Conservation (phyloP, 2,888 invertebrate species). For the Heliconius erato region DNA sequence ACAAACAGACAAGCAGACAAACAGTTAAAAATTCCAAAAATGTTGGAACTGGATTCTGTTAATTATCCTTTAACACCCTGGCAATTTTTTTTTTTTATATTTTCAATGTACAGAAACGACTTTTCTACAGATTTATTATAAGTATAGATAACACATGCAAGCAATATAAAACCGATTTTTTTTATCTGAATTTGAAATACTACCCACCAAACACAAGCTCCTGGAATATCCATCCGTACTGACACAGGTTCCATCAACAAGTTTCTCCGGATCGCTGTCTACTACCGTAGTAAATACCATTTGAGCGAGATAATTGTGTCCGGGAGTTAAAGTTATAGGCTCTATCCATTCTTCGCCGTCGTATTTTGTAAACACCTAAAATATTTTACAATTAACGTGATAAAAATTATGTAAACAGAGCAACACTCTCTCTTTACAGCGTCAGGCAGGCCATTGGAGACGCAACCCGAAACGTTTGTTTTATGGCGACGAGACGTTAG, state of each 20-base stretch:
- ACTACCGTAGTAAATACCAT: constrained; percentile 61
- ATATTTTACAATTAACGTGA: not conserved
- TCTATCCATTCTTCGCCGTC: constrained; percentile 63
- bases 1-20: no score
- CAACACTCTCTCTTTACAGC: no score
- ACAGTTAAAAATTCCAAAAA: no score
- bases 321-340: constrained; percentile 59
- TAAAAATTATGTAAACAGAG: no score
- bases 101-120: no score
- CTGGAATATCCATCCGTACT: constrained; percentile 48
- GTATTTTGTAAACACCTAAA: constrained; percentile 67
- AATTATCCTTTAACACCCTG: no score
- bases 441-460: no score
- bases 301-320: constrained; percentile 63
- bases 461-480: no score
- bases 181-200: not conserved
- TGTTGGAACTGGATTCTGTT: no score
- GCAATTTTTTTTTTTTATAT: no score
- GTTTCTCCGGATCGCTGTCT: constrained; percentile 59
- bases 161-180: not conserved
- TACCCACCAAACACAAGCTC: constrained; percentile 52
- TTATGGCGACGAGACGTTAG: no score
- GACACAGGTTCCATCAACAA: constrained; percentile 55
- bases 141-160: not conserved
- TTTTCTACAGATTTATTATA: no score